phyloP scores from a whole-genome alignment of 2,113 vertebrate genomes.

The Danionella cerebrum region DNA sequence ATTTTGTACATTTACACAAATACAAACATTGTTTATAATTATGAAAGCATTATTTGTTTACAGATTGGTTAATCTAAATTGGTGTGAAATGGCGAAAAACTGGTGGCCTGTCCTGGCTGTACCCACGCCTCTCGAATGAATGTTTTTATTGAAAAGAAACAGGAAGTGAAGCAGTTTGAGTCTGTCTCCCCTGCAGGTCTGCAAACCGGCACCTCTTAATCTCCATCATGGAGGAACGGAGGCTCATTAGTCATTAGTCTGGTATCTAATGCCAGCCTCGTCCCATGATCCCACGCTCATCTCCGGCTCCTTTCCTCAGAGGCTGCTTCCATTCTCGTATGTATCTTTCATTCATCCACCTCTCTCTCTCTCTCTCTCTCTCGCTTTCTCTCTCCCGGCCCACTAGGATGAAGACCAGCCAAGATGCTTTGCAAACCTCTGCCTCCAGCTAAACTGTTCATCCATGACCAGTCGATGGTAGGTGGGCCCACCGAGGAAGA shows the following conservation, averaged over 20 bases:
- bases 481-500: background rate
- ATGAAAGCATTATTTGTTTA: too few species aligned
- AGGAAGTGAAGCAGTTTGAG: too few species aligned
- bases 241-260: constrained; percentile 52
- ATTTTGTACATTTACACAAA: too few species aligned
- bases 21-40: too few species aligned
- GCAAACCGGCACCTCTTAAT: constrained; percentile 52
- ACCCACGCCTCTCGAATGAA: too few species aligned
- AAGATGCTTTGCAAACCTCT: constrained; percentile 34
- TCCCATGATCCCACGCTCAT: background rate
- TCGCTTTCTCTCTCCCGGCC: background rate
- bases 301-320: constrained; percentile 4
- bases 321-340: background rate
- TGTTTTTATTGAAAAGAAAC: too few species aligned
- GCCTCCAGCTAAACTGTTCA: constrained; percentile 28
- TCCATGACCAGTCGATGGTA: constrained; percentile 29
- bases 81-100: too few species aligned
- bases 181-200: constrained; percentile 47
- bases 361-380: background rate
- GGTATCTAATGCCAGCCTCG: constrained; percentile 39
- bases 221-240: constrained; percentile 46
- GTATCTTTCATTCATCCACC: too few species aligned
- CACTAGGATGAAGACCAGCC: constrained; percentile 13
- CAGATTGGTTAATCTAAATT: too few species aligned
- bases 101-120: too few species aligned